Base-by-base conservation (phyloP, 2,888 invertebrate genomes). In the Amitus sp. region DNA sequence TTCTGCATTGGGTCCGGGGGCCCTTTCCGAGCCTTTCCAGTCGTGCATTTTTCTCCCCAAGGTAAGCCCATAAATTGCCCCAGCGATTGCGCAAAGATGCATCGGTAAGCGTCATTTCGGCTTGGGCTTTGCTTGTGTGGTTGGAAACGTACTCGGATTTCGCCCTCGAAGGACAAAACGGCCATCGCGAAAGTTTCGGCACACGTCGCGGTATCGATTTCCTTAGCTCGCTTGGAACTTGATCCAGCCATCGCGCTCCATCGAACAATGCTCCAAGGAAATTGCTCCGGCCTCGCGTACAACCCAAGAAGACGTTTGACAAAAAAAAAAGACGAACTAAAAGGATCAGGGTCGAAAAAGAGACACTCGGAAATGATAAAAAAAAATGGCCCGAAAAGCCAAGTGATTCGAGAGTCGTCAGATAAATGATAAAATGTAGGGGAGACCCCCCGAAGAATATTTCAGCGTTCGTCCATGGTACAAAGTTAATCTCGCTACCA, bases 1-100 rank as follows among this genome's bases (percentile, higher is more conserved):
- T 79, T 81, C 77, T 72, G 69, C 69, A n/a, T n/a, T n/a, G n/a
- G n/a, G n/a, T n/a, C n/a, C 69, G 56, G 46, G 43, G 61, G 66
- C 65, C 69, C 67, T 66, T 70, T 72, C 68, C 54, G 53, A 62
- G 49, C 40, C 57, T 65, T 56, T 30, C 53, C 55, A 47, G 50
- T 60, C 58, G 50, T 54, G 62, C 61, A 61, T 62, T 60, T 60
- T 65, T 65, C 54, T 51, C 46, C 23, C 4, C 23, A 3, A 23
- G 23, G 23, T 23, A 23, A 23, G 23, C n/a, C n/a, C n/a, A n/a
- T n/a, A n/a, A 23, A 23, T 23, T 7, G 23, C 23, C 4, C 23
- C 7, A n/a, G n/a, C n/a, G 23, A 5, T 23, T 23, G 23, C 23
- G 23, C 3, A 23, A 23, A 3, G 7, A 7, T 7, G 23, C 23